Base-by-base conservation (phyloP, 2,113 vertebrate species). In the Accipiter virgatus region DNA sequence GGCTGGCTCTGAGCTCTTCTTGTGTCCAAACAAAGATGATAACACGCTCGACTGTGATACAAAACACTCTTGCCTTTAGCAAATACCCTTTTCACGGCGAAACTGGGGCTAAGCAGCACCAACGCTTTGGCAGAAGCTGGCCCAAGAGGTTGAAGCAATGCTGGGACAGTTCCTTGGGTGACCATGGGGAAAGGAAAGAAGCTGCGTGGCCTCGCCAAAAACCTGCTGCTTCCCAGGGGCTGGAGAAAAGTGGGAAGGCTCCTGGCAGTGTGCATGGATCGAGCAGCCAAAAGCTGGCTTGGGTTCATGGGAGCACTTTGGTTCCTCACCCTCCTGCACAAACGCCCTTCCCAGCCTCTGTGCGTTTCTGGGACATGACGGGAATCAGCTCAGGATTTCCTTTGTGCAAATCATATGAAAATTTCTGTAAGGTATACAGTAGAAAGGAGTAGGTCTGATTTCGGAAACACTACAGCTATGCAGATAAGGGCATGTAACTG, bases 181-280 rank as follows among this genome's bases (percentile, higher is more conserved):
- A 52, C 53, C n/a, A 8, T 0, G 1, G 20, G 42, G 43, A 59
- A 59, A 58, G 27, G 42, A 66, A 36, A 36, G 61, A 62, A 53
- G 50, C 0, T 8, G 16, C 7, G 8, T 4, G 17, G 22, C 20
- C 32, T 68, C 3, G 2, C 38, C 27, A 53, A 90, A 74, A 74
- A 31, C 25, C 42, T 66, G 21, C 34, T 66, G 27, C n/a, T 74
- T 79, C 70, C 50, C 42, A 12, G 19, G 47, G 25, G 14, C 21
- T 0, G 0, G 45, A 75, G 45, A 11, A 67, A 71, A 36, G 26
- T 43, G 59, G 50, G 52, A n/a, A 42, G 13, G 47, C 11, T 88
- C 22, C 42, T 5, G 4, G 47, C 17, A 50, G 13, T 0, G 2
- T 27, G 23, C 0, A 2, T 7, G 50, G 61, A 22, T 2, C 0